phyloP scores from a whole-genome alignment of 2,113 vertebrate genomes.

The Noctilio leporinus region DNA sequence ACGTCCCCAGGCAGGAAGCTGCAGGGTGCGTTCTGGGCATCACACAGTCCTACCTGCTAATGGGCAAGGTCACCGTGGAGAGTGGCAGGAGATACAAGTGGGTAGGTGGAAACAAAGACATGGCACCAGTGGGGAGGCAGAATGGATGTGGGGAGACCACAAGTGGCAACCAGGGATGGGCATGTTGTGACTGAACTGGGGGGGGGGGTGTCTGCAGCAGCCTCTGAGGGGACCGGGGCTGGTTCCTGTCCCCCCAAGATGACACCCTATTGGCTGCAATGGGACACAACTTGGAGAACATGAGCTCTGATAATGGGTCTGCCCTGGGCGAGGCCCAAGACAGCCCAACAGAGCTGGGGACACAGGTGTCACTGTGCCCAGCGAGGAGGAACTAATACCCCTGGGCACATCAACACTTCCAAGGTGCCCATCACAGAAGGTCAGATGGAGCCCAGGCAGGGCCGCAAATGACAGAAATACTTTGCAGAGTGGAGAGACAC shows the following conservation, averaged over 20 bases:
- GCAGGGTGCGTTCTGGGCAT: rapidly evolving
- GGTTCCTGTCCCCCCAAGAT: rapidly evolving
- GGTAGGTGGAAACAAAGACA: neutral
- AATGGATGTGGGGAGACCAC: rapidly evolving
- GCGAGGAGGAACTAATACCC: rapidly evolving
- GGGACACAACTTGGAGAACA: neutral
- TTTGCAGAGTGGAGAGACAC: no score
- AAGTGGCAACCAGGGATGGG: rapidly evolving
- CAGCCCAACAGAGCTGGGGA: neutral
- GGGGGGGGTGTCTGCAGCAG: neutral
- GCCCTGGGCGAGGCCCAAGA: rapidly evolving
- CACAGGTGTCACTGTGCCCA: rapidly evolving
- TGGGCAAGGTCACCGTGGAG: neutral
- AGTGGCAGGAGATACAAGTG: neutral
- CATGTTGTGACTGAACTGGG: rapidly evolving
- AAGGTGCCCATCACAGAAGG: rapidly evolving
- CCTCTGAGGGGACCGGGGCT: no score
- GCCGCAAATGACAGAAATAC: rapidly evolving
- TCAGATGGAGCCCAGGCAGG: neutral
- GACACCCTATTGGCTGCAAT: rapidly evolving
- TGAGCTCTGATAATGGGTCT: rapidly evolving
- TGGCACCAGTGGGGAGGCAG: rapidly evolving
- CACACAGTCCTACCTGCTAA: rapidly evolving
- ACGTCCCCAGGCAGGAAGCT: neutral
- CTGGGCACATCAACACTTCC: rapidly evolving